A percentile compares a stretch with the other conserved stretches of the same genome.
These are phyloP conservation scores for Ptilonorhynchus violaceus DNA, from an alignment of 2,113 vertebrate genomes.

Conservation along the genomic window DNA sequence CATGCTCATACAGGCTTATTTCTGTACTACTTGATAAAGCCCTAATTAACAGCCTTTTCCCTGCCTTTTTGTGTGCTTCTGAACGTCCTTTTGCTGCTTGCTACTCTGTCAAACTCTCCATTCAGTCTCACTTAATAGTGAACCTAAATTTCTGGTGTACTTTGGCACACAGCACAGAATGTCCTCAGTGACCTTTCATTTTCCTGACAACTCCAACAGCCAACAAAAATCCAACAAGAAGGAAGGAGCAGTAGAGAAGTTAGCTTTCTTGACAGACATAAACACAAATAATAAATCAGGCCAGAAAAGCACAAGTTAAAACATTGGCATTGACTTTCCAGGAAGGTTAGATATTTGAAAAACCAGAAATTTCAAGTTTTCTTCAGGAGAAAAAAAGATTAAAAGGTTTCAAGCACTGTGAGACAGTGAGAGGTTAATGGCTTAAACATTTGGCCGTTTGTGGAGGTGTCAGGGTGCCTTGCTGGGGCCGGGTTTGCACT, in stretches of 20 bases:
- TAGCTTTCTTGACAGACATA: not conserved
- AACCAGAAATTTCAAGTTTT: not conserved
- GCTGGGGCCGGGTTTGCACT: too few relatives aligned
- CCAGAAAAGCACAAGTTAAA: not conserved
- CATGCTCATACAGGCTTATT: not conserved
- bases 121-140: not conserved
- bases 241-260: not conserved
- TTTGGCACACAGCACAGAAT: not conserved
- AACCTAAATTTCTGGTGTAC: not conserved
- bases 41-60: not conserved
- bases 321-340: not conserved
- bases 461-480: too few relatives aligned
- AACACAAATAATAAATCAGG: not conserved
- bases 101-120: not conserved
- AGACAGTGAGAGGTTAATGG: too few relatives aligned
- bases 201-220: not conserved
- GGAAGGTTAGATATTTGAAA: not conserved
- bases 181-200: not conserved
- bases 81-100: not conserved
- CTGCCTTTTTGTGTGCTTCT: not conserved
- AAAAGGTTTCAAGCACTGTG: not conserved
- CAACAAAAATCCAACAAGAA: not conserved
- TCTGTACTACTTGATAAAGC: not conserved
- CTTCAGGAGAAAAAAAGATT: not conserved
- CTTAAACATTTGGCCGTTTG: too few relatives aligned